phyloP scores from a whole-genome alignment of 2,888 invertebrate species.

The Rhimphoctona megacephalus region DNA sequence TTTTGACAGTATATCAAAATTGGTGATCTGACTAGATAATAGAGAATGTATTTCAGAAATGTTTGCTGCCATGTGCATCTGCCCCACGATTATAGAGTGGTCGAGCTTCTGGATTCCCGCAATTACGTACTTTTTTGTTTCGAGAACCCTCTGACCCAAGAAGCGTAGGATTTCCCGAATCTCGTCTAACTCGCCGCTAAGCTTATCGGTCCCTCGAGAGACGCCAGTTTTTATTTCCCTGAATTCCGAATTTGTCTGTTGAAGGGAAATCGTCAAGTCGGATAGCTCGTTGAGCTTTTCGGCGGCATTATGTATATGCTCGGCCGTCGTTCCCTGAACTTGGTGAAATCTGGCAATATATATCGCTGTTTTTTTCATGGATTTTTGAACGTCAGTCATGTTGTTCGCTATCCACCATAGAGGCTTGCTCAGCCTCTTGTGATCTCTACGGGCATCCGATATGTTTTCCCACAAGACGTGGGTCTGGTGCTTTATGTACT shows the following conservation, averaged over 20 bases:
- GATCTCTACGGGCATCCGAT: slow-evolving; percentile 56
- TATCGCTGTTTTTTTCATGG: not conserved
- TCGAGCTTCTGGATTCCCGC: not conserved
- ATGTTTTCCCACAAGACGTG: slow-evolving; percentile 54
- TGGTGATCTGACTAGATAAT: not conserved
- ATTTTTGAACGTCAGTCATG: slow-evolving; percentile 7
- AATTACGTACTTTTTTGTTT: not conserved
- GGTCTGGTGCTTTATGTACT: slow-evolving; percentile 37
- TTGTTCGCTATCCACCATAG: slow-evolving; percentile 47
- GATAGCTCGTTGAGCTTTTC: not conserved
- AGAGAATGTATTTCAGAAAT: not conserved
- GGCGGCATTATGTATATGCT: not conserved
- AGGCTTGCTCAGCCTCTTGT: slow-evolving; percentile 35
- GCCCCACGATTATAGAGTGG: not conserved
- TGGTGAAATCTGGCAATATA: not conserved
- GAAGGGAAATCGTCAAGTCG: not conserved
- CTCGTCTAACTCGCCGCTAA: not conserved
- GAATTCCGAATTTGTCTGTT: not conserved
- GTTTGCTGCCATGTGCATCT: not conserved
- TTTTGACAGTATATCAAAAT: not conserved
- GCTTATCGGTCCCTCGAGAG: not conserved
- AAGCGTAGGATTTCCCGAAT: not conserved
- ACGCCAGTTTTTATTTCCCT: not conserved
- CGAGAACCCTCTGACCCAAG: not conserved
- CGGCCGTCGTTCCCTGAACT: not conserved